A percentile compares a stretch with the other conserved stretches of the same genome.
These are phyloP conservation scores for Burhinus bistriatus DNA, from an alignment of 2,113 vertebrate genomes.

Conservation along the genomic window DNA sequence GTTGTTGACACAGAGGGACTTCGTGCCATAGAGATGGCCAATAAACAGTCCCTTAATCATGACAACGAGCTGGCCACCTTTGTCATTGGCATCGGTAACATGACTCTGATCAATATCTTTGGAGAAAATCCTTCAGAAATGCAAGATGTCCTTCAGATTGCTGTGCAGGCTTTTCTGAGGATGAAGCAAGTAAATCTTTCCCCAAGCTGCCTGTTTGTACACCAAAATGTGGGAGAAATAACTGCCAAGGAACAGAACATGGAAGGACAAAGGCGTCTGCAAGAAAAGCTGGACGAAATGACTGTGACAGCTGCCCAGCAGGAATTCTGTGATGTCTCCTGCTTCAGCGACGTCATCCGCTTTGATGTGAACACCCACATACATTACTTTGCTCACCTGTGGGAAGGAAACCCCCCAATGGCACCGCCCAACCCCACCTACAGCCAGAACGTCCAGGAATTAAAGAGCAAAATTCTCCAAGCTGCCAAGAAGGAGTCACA, in stretches of 20 bases:
- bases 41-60: slow-evolving; percentile 41
- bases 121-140: slow-evolving; percentile 73
- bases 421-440: slow-evolving; percentile 72
- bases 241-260: slow-evolving; percentile 68
- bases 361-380: slow-evolving; percentile 67
- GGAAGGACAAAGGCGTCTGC: slow-evolving; percentile 46
- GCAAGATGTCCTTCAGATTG: slow-evolving; percentile 68
- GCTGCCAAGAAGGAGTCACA: not conserved
- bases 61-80: slow-evolving; percentile 76
- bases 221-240: slow-evolving; percentile 69
- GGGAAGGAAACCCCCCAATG: slow-evolving; percentile 72
- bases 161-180: slow-evolving; percentile 70
- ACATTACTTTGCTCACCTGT: slow-evolving; percentile 69
- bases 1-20: slow-evolving; percentile 75
- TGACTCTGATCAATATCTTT: slow-evolving; percentile 73
- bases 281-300: slow-evolving; percentile 70
- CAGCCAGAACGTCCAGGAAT: slow-evolving; percentile 59
- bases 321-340: slow-evolving; percentile 21
- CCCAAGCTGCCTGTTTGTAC: slow-evolving; percentile 72
- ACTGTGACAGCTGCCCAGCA: slow-evolving; percentile 23
- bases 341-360: slow-evolving; percentile 60
- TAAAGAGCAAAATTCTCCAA: slow-evolving; percentile 60
- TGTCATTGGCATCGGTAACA: slow-evolving; percentile 70
- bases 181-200: slow-evolving; percentile 71
- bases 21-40: slow-evolving; percentile 38